These are phyloP conservation scores for Thamnaconus septentrionalis DNA, from an alignment of 2,113 vertebrate species.

Conservation along the genomic window DNA sequence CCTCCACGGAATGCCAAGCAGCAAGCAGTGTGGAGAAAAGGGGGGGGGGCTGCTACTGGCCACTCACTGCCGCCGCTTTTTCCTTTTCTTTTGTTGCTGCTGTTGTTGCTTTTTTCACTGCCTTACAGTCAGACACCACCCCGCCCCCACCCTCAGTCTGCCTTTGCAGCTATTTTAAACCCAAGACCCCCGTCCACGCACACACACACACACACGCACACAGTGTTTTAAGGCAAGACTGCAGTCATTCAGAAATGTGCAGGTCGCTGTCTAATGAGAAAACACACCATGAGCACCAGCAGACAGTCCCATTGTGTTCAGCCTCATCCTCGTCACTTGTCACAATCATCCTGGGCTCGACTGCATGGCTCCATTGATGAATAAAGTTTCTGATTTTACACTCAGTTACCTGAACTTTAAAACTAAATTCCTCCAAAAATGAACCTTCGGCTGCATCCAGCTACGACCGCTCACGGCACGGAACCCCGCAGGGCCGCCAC, in stretches of 20 bases:
- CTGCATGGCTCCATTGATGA: too few relatives aligned
- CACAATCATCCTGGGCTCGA: too few relatives aligned
- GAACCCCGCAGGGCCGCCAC: constrained; percentile 39
- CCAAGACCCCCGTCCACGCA: background rate
- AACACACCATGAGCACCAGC: too few relatives aligned
- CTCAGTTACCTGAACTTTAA: too few relatives aligned
- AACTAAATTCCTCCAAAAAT: too few relatives aligned
- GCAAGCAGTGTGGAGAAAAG: background rate
- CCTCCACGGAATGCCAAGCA: constrained; percentile 32
- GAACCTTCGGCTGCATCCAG: background rate
- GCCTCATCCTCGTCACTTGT: too few relatives aligned
- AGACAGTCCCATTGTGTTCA: too few relatives aligned
- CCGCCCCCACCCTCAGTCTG: constrained; percentile 6
- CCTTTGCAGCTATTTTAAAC: background rate
- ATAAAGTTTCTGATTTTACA: too few relatives aligned
- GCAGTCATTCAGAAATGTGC: too few relatives aligned
- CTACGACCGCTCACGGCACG: background rate
- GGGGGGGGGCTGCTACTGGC: background rate
- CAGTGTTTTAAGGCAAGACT: too few relatives aligned
- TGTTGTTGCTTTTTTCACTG: constrained; percentile 1
- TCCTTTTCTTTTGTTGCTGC: background rate
- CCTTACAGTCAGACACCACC: background rate
- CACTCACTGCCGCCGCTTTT: background rate
- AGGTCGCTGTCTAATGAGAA: too few relatives aligned
- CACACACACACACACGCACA: too few relatives aligned